phyloP scores from a whole-genome alignment of 2,888 invertebrate genomes.

The Mayetiola destructor region DNA sequence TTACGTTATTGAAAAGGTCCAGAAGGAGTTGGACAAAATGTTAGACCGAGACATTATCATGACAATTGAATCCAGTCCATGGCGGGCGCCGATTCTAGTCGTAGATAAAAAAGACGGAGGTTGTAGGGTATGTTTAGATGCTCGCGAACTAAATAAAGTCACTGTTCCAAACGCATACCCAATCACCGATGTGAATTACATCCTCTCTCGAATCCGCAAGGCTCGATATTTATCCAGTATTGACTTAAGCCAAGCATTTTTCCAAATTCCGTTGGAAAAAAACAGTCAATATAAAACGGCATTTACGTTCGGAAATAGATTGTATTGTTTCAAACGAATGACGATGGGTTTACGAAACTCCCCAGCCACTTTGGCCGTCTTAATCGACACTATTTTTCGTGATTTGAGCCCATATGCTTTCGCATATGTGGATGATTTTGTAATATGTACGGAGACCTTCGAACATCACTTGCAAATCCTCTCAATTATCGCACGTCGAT shows the following conservation, averaged over 20 bases:
- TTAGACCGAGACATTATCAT: constrained; percentile 1
- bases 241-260: constrained; percentile 11
- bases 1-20: background rate
- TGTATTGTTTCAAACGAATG: background rate
- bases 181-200: background rate
- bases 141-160: background rate
- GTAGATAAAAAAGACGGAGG: background rate
- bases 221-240: background rate
- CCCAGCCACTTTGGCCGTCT: constrained; percentile 7
- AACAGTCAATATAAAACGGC: constrained; percentile 4
- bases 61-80: background rate
- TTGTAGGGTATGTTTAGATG: background rate
- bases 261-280: constrained; percentile 3
- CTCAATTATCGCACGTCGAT: constrained; percentile 17
- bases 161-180: background rate
- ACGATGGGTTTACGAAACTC: background rate
- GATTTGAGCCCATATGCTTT: constrained; percentile 20
- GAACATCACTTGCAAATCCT: constrained; percentile 19
- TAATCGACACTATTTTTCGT: constrained; percentile 16
- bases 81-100: background rate
- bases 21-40: background rate
- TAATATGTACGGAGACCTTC: constrained; percentile 20
- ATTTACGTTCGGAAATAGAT: background rate
- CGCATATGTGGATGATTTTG: constrained; percentile 21
- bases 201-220: background rate